A percentile compares a stretch with the other conserved stretches of the same genome.
Conservation (phyloP, 2,888 invertebrate genomes). For the Amiota mariae region DNA sequence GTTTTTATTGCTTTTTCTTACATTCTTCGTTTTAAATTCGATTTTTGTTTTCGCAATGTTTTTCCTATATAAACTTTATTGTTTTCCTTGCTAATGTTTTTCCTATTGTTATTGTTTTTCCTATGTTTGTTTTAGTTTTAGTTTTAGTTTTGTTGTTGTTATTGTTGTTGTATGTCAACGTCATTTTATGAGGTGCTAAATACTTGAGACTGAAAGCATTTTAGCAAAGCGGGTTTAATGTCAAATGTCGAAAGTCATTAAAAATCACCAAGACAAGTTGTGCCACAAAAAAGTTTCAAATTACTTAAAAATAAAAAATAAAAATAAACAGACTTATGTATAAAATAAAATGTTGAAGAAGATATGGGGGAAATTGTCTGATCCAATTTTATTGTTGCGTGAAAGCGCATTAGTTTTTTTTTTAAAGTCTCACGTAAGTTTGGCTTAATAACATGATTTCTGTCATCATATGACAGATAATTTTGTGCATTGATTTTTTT, state of each 20-base stretch:
- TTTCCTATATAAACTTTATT: background rate
- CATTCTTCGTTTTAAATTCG: background rate
- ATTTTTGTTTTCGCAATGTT: slow-evolving; percentile 1
- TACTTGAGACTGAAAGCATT: slow-evolving; percentile 51
- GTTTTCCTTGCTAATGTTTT: background rate
- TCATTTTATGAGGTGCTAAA: slow-evolving; percentile 47
- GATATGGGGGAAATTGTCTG: background rate
- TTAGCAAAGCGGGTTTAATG: slow-evolving; percentile 47
- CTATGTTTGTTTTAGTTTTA: slow-evolving; percentile 42
- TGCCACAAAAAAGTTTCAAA: slow-evolving; percentile 12
- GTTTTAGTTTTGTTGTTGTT: slow-evolving; percentile 30
- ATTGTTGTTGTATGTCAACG: slow-evolving; percentile 5
- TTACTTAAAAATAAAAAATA: background rate
- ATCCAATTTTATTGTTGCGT: background rate
- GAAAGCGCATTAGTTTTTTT: background rate
- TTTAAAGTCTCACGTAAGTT: background rate
- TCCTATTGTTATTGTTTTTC: slow-evolving; percentile 28
- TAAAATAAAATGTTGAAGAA: no score
- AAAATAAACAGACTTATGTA: no score
- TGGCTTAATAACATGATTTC: background rate
- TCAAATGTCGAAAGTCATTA: slow-evolving; percentile 43
- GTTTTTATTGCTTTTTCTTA: background rate
- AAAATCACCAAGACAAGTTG: background rate
- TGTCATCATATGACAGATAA: background rate
- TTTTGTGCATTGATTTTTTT: background rate